These are phyloP conservation scores for Bembecia ichneumoniformis DNA, from an alignment of 2,888 invertebrate species.

Conservation along the genomic window DNA sequence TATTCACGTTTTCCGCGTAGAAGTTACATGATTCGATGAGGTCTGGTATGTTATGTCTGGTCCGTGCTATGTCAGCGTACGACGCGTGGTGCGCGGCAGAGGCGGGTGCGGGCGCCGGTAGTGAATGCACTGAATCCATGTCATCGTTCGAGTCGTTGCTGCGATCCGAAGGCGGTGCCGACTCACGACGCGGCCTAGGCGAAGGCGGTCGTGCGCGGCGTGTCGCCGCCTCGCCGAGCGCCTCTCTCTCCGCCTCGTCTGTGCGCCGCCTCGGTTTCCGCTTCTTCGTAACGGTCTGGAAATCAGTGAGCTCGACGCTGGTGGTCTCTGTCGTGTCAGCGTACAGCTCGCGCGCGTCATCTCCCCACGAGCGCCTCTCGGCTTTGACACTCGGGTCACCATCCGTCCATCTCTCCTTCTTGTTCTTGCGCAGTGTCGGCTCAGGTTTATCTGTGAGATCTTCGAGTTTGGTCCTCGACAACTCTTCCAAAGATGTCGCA, in stretches of 20 bases:
- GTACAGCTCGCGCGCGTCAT: conserved; percentile 10
- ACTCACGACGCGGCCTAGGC: conserved; percentile 68
- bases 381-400: conserved; percentile 36
- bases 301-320: conserved; percentile 75
- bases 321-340: conserved; percentile 33
- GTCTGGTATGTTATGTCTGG: conserved; percentile 63
- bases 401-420: conserved; percentile 30
- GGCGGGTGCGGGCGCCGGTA: conserved; percentile 32
- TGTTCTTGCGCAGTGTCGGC: conserved; percentile 59
- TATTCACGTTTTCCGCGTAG: conserved; percentile 87
- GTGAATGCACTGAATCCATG: conserved; percentile 87
- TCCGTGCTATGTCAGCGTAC: conserved; percentile 78
- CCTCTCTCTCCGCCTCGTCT: conserved; percentile 41
- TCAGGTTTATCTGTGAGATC: conserved; percentile 74
- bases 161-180: conserved; percentile 88
- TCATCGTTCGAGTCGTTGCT: conserved; percentile 85
- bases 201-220: conserved; percentile 24
- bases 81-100: conserved; percentile 38
- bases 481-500: conserved; percentile 85
- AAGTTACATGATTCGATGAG: conserved; percentile 74
- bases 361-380: conserved; percentile 18
- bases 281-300: conserved; percentile 87
- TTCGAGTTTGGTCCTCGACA: conserved; percentile 82
- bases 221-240: conserved; percentile 64
- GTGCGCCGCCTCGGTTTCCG: conserved; percentile 82